A percentile compares a stretch with the other conserved stretches of the same genome.
Conservation (phyloP, 2,113 vertebrate genomes). For the Herpailurus yagouaroundi region DNA sequence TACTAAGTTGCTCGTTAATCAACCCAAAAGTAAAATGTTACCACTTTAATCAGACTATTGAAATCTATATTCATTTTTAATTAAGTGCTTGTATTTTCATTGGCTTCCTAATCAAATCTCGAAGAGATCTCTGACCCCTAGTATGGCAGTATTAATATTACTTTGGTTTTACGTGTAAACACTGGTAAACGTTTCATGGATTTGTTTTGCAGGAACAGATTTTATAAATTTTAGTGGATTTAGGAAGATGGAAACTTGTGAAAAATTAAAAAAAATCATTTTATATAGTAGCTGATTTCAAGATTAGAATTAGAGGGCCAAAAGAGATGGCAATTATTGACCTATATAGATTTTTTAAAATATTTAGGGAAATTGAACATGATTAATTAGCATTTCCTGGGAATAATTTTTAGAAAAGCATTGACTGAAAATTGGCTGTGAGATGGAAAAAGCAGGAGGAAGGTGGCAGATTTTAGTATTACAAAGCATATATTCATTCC, state of each 20-base stretch:
- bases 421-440: slow-evolving; percentile 4
- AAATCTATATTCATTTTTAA: slow-evolving; percentile 9
- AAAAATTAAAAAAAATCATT: neutral
- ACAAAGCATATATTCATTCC: neutral
- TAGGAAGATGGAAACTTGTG: neutral
- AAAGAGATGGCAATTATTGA: neutral
- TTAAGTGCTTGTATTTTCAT: slow-evolving; percentile 37
- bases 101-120: slow-evolving; percentile 20
- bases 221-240: slow-evolving; percentile 20
- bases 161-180: slow-evolving; percentile 8
- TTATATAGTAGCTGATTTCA: neutral
- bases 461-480: slow-evolving; percentile 36
- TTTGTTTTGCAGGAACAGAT: neutral
- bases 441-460: neutral
- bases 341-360: neutral
- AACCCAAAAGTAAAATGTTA: slow-evolving; percentile 1
- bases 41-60: neutral
- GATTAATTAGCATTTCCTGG: slow-evolving; percentile 1
- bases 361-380: neutral
- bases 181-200: slow-evolving; percentile 28
- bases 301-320: neutral
- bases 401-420: slow-evolving; percentile 1
- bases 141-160: neutral
- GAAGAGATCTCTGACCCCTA: neutral
- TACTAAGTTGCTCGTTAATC: neutral